Conservation (phyloP, 2,888 invertebrate species). For the Drosophila limbata region DNA sequence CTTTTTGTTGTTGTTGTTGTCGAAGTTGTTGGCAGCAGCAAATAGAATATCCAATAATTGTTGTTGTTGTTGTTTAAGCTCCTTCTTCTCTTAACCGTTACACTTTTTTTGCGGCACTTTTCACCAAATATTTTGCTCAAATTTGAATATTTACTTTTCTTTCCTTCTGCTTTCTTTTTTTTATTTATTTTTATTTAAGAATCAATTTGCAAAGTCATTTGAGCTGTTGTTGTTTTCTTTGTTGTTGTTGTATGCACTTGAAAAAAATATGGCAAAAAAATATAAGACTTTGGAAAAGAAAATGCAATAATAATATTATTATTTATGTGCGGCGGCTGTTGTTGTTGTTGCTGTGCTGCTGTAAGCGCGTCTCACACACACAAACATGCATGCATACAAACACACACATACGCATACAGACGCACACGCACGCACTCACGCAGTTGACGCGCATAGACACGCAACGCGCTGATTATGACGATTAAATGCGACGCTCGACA, state of each 20-base stretch:
- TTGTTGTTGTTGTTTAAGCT: slow-evolving; percentile 16
- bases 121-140: slow-evolving; percentile 27
- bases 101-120: slow-evolving; percentile 48
- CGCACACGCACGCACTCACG: slow-evolving; percentile 21
- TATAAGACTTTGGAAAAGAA: not conserved
- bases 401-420: slow-evolving; percentile 2
- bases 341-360: slow-evolving; percentile 29
- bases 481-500: slow-evolving; percentile 23
- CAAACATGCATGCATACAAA: slow-evolving; percentile 17
- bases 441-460: slow-evolving; percentile 19
- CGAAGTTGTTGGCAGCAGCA: slow-evolving; percentile 5
- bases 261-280: slow-evolving; percentile 58
- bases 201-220: slow-evolving; percentile 39
- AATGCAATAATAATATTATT: slow-evolving; percentile 23
- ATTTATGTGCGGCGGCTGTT: slow-evolving; percentile 37
- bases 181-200: slow-evolving; percentile 1
- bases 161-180: slow-evolving; percentile 4
- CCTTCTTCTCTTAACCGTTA: slow-evolving; percentile 30
- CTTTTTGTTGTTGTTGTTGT: slow-evolving; percentile 9
- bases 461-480: slow-evolving; percentile 43
- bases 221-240: slow-evolving; percentile 23
- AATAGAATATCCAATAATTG: slow-evolving; percentile 41
- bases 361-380: slow-evolving; percentile 44
- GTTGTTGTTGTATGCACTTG: slow-evolving; percentile 46
- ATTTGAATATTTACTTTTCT: slow-evolving; percentile 1